A percentile compares a stretch with the other conserved stretches of the same genome.
phyloP scores from a whole-genome alignment of 2,888 invertebrate species.

The Callyntrura sp. region DNA sequence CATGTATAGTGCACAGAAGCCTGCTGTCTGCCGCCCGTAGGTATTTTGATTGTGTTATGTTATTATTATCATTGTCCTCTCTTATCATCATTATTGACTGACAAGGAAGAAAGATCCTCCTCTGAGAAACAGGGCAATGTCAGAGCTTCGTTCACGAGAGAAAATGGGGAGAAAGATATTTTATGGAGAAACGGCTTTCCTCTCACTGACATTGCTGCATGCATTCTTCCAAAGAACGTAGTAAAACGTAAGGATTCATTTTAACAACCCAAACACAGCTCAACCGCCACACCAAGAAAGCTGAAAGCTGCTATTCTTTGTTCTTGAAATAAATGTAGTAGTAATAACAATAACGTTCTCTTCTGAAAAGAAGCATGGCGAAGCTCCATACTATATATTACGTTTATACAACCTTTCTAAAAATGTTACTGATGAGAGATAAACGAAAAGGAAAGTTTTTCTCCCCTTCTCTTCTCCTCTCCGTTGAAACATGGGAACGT shows the following conservation, averaged over 20 bases:
- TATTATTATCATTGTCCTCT: conserved; percentile 16
- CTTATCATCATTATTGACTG: conserved; percentile 60
- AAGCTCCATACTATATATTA: background rate
- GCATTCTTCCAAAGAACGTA: background rate
- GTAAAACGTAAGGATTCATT: background rate
- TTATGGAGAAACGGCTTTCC: no score
- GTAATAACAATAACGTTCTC: no score
- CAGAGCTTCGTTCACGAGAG: no score
- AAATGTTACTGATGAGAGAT: background rate
- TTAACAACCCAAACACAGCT: background rate
- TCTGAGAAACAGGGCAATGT: background rate
- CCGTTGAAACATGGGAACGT: no score
- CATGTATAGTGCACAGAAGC: conserved; percentile 9
- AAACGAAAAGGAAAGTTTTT: background rate
- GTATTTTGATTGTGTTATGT: conserved; percentile 52
- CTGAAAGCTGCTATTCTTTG: background rate
- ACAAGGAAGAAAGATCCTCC: conserved; percentile 30
- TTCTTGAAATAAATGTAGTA: no score
- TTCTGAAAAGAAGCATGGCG: background rate
- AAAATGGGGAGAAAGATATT: no score
- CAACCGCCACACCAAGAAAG: conserved; percentile 10
- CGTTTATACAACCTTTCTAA: background rate
- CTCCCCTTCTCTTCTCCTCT: conserved; percentile 8
- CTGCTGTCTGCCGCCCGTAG: conserved; percentile 13
- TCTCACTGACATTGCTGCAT: background rate